Evolutionary conservation across 1,140 invertebrate genomes (phyloP), one percentile per base, ranked within the genome.

Genomic region (Eubasilissa regina): DNA sequence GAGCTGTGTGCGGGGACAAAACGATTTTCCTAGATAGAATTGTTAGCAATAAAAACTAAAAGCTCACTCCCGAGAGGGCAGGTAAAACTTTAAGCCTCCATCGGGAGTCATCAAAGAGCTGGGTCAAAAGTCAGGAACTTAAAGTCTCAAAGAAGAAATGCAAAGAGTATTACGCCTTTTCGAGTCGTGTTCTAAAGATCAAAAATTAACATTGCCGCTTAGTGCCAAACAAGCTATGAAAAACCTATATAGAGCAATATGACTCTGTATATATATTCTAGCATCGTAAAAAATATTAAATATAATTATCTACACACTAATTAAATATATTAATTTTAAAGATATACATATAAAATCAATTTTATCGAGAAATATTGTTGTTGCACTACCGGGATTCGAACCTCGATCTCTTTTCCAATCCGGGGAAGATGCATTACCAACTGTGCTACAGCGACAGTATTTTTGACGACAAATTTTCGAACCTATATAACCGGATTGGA

Each of bases 21-120:
- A 68, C 64, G 19, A 68, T 68, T 68, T 68, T 47, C 64, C 45
- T 43, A 47, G 19, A 68, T 68, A 68, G 64, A 68, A 68, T 47
- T 68, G 64, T 68, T 68, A 45, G 64, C 64, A 68, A 68, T 68
- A 68, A 68, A 68, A 68, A 68, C 64, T 68, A 47, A 68, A 68
- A 68, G 43, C 44, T 44, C 60, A 7, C 64, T 68, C 64, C 64
- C 64, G 10, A 3, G 64, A 15, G 64, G 19, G 64, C 64, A 68
- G 64, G 64, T 68, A 68, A 68, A 68, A 68, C 64, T 68, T 68
- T 68, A 68, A 47, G 43, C 64, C 35, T 64, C 64, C 44, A 47
- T n/a, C n/a, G 44, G 44, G 64, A 35, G 64, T 68, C 64, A 68
- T 68, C 64, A 68, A 68, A 45, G 44, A 44, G 35, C 44, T 17